Evolutionary conservation across 2,888 invertebrate genomes (phyloP).

Genomic region (Himalopsyche japonica): DNA sequence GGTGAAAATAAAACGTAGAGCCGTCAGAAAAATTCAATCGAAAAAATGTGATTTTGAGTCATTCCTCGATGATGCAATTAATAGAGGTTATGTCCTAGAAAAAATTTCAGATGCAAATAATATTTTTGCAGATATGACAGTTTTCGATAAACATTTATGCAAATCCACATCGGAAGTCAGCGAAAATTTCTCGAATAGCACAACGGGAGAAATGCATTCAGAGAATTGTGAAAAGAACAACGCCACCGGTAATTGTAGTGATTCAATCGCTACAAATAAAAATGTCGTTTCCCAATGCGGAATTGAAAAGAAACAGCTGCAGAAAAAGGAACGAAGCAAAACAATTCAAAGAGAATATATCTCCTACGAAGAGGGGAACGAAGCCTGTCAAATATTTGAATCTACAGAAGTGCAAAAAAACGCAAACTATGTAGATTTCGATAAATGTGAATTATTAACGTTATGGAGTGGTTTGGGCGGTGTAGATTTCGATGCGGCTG

Average conservation of each 20-base stretch:
- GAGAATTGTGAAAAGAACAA: neutral
- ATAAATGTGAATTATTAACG: neutral
- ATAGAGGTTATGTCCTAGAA: conserved; percentile 15
- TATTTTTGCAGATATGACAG: neutral
- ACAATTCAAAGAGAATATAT: neutral
- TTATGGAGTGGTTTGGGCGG: conserved; percentile 43
- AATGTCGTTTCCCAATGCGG: neutral
- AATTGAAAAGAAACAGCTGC: neutral
- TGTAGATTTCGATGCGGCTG: conserved; percentile 48
- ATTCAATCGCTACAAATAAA: neutral
- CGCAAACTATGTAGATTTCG: neutral
- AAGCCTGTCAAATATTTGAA: neutral
- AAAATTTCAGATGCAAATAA: neutral
- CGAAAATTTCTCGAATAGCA: neutral
- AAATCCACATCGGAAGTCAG: neutral
- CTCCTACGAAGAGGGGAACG: neutral
- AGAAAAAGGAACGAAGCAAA: neutral
- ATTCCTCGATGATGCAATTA: conserved; percentile 22
- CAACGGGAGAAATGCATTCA: neutral
- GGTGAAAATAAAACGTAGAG: conserved; percentile 25
- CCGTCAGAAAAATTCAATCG: conserved; percentile 18
- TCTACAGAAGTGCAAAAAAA: neutral
- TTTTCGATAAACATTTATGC: neutral
- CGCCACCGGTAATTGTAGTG: neutral
- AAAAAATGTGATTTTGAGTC: conserved; percentile 20